phyloP scores from a whole-genome alignment of 2,113 vertebrate genomes.

The Lycaon pictus region DNA sequence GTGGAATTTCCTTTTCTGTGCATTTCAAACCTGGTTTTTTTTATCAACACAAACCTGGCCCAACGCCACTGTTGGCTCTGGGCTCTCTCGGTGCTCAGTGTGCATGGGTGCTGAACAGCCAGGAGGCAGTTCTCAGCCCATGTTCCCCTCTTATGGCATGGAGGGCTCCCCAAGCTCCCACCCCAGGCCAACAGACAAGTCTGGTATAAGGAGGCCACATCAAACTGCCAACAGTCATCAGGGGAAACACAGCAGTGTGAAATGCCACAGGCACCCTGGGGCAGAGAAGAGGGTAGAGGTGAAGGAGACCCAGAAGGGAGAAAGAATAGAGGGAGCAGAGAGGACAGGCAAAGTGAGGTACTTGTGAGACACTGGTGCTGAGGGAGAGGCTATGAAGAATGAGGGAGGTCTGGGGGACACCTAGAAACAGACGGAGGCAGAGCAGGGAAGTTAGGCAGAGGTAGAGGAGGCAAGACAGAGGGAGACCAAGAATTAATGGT shows the following conservation, averaged over 20 bases:
- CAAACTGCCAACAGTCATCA: not conserved
- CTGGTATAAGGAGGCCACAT: not conserved
- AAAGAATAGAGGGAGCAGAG: not conserved
- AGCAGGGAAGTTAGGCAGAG: not conserved
- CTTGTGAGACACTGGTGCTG: not conserved
- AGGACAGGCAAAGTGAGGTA: not conserved
- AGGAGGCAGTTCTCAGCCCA: not conserved
- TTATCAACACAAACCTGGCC: not conserved
- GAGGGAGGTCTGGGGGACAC: not conserved
- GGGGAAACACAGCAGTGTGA: not conserved
- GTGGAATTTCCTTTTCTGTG: not conserved
- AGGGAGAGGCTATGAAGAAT: not conserved
- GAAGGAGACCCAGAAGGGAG: not conserved
- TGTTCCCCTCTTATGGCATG: not conserved
- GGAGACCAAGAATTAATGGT: not conserved
- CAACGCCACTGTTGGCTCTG: not conserved
- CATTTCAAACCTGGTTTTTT: not conserved
- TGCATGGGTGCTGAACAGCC: not conserved
- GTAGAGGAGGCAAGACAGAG: not conserved
- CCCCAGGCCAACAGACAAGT: not conserved
- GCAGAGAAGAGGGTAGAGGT: no score
- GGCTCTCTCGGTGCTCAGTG: not conserved
- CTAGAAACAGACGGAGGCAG: not conserved
- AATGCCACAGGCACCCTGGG: not conserved
- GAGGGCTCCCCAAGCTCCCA: not conserved